Percentiles rank a stretch among this genome's conserved stretches.
Evolutionary conservation across 2,113 vertebrate species (phyloP).

Genomic region (Onychostoma macrolepis): DNA sequence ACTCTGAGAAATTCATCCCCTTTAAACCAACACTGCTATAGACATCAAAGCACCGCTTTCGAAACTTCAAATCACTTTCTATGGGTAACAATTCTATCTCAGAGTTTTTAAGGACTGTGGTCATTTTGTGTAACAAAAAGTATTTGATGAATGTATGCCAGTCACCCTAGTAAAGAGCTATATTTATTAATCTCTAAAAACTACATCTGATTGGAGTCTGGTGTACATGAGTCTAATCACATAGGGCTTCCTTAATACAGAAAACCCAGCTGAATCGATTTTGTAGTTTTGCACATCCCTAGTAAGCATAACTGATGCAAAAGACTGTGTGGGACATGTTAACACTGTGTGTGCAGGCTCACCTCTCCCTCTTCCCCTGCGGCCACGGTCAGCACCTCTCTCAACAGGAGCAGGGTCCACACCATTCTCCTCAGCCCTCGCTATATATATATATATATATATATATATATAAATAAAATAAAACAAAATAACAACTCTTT

Average conservation of each 20-base stretch:
- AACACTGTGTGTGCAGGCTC: constrained; percentile 47
- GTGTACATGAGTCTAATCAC: neutral
- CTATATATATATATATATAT: constrained; percentile 64
- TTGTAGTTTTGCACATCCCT: neutral
- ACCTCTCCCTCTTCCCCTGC: constrained; percentile 88
- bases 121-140: neutral
- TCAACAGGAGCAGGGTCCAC: constrained; percentile 85
- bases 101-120: neutral
- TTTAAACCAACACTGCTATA: neutral
- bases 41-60: neutral
- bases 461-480: too few species aligned
- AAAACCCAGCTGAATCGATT: neutral
- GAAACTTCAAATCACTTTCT: neutral
- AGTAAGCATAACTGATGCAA: neutral
- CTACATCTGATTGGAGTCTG: neutral
- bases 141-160: neutral
- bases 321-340: neutral
- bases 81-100: neutral
- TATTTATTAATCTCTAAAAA: neutral
- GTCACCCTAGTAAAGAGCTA: neutral
- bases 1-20: neutral
- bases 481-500: too few species aligned
- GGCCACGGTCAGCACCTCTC: constrained; percentile 85
- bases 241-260: neutral
- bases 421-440: constrained; percentile 91